These are phyloP conservation scores for Nothobranchius kuhntae DNA, from an alignment of 2,113 vertebrate species.

Conservation along the genomic window DNA sequence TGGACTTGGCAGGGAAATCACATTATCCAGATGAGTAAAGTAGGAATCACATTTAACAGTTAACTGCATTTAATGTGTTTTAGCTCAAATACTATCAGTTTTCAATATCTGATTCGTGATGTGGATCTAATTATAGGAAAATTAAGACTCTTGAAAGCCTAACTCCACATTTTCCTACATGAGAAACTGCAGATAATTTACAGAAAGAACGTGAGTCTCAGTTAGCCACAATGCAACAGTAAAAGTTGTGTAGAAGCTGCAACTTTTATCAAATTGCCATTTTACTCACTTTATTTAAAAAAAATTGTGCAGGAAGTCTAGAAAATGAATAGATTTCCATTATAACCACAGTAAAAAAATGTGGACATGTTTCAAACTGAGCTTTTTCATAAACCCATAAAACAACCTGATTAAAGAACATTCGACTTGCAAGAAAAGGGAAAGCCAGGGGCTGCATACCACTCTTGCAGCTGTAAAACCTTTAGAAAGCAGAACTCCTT, in stretches of 20 bases:
- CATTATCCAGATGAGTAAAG: slow-evolving; percentile 1
- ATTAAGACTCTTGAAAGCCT: slow-evolving; percentile 5
- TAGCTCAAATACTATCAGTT: not conserved
- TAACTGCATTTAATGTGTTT: not conserved
- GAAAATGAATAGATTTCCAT: too few relatives aligned
- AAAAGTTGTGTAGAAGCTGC: not conserved
- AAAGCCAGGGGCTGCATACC: too few relatives aligned
- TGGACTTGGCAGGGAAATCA: slow-evolving; percentile 1
- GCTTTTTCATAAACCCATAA: not conserved
- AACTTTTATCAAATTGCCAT: not conserved
- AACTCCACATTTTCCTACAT: slow-evolving; percentile 2
- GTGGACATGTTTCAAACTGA: slow-evolving; percentile 1
- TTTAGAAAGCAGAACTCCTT: too few relatives aligned
- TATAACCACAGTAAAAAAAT: too few relatives aligned
- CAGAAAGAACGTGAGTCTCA: not conserved
- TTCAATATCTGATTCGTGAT: not conserved
- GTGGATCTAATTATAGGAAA: not conserved
- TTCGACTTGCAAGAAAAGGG: too few relatives aligned
- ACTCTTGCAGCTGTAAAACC: too few relatives aligned
- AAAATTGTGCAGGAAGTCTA: too few relatives aligned
- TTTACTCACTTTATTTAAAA: too few relatives aligned
- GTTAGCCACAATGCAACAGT: not conserved
- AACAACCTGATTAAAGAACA: too few relatives aligned
- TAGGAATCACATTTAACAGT: not conserved
- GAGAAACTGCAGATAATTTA: slow-evolving; percentile 6